Evolutionary conservation across 2,888 invertebrate species (phyloP), one percentile per base, ranked within the genome.

Genomic region (Athripsodes cinereus): DNA sequence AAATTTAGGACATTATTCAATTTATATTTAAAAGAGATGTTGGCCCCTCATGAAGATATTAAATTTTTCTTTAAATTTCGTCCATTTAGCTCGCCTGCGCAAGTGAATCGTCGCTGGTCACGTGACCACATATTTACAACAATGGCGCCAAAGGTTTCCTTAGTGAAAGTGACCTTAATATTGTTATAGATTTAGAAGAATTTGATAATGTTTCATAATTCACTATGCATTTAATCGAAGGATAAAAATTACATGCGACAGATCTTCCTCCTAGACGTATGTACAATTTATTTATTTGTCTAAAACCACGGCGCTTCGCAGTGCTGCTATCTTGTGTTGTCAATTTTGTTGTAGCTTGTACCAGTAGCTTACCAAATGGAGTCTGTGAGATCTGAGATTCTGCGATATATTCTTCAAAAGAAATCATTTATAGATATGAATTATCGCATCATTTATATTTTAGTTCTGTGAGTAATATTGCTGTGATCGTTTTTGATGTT

Each of bases 251-350:
- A 52, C 3, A 8, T 3, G 26, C 35, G 16, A n/a, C 68, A 70
- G 72, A 72, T 44, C n/a, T 20, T 49, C n/a, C 49, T 21, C n/a
- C 20, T 52, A 26, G 26, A 26, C 10, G 26, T 26, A 10, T 26
- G 55, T 26, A 26, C 26, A 3, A 10, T 26, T 26, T 60, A 52
- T 54, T 48, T 48, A 53, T 57, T 51, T 44, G 58, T 58, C 60
- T 58, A 55, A 48, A 58, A 54, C 58, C 60, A 61, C 60, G 60
- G 50, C 60, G 75, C 74, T 76, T 74, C 78, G 77, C 78, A 72
- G 81, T 82, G 81, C 81, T 84, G 87, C 84, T 83, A 87, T 58
- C 47, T n/a, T 88, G 81, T 83, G 83, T 84, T 87, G 87, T 87
- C 87, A 87, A 87, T 86, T 82, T 86, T 82, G 81, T 81, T 81